These are phyloP conservation scores for Pheosia tremula DNA, from an alignment of 2,888 invertebrate genomes.

Conservation along the genomic window DNA sequence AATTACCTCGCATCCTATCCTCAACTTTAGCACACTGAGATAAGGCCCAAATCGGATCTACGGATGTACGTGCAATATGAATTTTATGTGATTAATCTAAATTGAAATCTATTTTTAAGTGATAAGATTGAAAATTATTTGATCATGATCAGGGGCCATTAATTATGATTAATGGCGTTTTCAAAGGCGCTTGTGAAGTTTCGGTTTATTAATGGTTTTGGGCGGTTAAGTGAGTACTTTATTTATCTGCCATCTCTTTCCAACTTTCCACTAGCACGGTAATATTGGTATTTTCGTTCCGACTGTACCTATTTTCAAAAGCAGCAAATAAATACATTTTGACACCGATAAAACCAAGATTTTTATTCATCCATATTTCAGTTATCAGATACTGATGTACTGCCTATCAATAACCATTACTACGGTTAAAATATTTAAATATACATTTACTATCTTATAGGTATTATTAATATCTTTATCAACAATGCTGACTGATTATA, in stretches of 20 bases:
- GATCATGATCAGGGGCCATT: slow-evolving; percentile 15
- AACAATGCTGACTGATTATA: too few species aligned
- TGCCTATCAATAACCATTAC: not conserved
- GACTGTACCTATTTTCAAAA: too few species aligned
- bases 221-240: not conserved
- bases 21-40: slow-evolving; percentile 13
- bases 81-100: slow-evolving; percentile 21
- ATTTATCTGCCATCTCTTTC: too few species aligned
- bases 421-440: too few species aligned
- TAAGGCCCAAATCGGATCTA: slow-evolving; percentile 12
- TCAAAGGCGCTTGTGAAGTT: slow-evolving; percentile 21
- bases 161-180: slow-evolving; percentile 30
- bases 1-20: slow-evolving; percentile 20
- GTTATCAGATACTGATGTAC: too few species aligned
- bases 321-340: too few species aligned
- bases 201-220: slow-evolving; percentile 9
- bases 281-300: too few species aligned
- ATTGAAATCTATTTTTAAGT: slow-evolving; percentile 6
- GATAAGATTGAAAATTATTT: slow-evolving; percentile 3
- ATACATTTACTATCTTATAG: too few species aligned
- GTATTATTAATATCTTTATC: too few species aligned
- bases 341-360: too few species aligned
- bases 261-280: too few species aligned
- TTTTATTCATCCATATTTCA: too few species aligned
- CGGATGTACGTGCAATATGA: not conserved